Evolutionary conservation across 2,888 invertebrate genomes (phyloP).

Genomic region (Rhimphoctona megacephalus): DNA sequence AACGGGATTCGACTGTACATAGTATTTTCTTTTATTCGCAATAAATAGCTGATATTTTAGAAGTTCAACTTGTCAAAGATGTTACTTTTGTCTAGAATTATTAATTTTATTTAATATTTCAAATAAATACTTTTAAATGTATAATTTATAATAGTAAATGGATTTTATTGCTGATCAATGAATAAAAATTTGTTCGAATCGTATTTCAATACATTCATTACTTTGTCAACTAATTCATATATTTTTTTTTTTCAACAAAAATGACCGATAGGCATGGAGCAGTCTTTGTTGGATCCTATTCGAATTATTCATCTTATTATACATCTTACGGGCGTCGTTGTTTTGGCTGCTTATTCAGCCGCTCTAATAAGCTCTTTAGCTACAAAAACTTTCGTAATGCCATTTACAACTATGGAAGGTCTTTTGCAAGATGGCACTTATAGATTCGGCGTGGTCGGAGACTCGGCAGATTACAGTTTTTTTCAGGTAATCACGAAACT

Average conservation of each 20-base stretch:
- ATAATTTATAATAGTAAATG: no score
- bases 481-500: slow-evolving; percentile 76
- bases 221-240: not conserved
- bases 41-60: not conserved
- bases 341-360: slow-evolving; percentile 82
- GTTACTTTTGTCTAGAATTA: not conserved
- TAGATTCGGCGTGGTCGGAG: slow-evolving; percentile 78
- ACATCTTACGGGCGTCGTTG: slow-evolving; percentile 80
- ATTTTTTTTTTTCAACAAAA: not conserved
- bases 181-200: not conserved
- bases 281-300: slow-evolving; percentile 76
- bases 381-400: slow-evolving; percentile 80
- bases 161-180: not conserved
- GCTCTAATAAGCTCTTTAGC: slow-evolving; percentile 82
- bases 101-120: not conserved
- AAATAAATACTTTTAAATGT: no score
- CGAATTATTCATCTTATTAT: slow-evolving; percentile 80
- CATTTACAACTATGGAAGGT: slow-evolving; percentile 83
- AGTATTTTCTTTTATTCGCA: not conserved
- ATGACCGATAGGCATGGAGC: slow-evolving; percentile 74
- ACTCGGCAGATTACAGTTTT: slow-evolving; percentile 81
- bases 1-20: no score
- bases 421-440: slow-evolving; percentile 80
- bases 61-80: not conserved
- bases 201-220: not conserved